Conservation (phyloP, 2,797 vertebrate genomes). For the Paratrypauchen microcephalus region DNA sequence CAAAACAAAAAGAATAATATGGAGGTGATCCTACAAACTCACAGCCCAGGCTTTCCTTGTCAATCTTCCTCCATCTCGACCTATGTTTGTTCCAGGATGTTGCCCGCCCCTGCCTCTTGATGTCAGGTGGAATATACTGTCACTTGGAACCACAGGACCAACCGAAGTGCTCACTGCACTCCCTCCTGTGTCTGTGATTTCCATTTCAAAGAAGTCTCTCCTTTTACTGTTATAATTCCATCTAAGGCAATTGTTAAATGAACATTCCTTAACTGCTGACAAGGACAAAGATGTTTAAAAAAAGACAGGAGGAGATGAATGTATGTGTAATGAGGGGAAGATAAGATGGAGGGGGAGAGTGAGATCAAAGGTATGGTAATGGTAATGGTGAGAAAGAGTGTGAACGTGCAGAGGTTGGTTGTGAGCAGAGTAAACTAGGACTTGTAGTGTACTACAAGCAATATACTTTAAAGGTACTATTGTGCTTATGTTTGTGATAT, state of each 20-base stretch:
- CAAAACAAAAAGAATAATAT: conserved; percentile 54
- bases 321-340: conserved; percentile 68
- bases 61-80: conserved; percentile 51
- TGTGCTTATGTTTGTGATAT: not conserved
- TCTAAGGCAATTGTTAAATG: conserved; percentile 76
- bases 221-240: conserved; percentile 73
- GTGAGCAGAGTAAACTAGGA: conserved; percentile 45
- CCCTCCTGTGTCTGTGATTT: conserved; percentile 59
- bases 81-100: conserved; percentile 55
- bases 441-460: conserved; percentile 28
- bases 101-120: conserved; percentile 50
- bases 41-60: conserved; percentile 42
- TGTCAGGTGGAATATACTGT: conserved; percentile 53
- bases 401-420: conserved; percentile 54
- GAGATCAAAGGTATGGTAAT: conserved; percentile 81
- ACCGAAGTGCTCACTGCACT: conserved; percentile 26
- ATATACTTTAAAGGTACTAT: not conserved
- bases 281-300: conserved; percentile 71
- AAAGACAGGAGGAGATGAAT: conserved; percentile 53
- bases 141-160: conserved; percentile 55
- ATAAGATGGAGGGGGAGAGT: conserved; percentile 57
- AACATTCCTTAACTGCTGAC: conserved; percentile 77
- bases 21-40: conserved; percentile 41
- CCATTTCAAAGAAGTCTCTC: conserved; percentile 71
- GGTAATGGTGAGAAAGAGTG: conserved; percentile 59